Evolutionary conservation across 2,113 vertebrate species (phyloP).

Genomic region (Menura novaehollandiae): DNA sequence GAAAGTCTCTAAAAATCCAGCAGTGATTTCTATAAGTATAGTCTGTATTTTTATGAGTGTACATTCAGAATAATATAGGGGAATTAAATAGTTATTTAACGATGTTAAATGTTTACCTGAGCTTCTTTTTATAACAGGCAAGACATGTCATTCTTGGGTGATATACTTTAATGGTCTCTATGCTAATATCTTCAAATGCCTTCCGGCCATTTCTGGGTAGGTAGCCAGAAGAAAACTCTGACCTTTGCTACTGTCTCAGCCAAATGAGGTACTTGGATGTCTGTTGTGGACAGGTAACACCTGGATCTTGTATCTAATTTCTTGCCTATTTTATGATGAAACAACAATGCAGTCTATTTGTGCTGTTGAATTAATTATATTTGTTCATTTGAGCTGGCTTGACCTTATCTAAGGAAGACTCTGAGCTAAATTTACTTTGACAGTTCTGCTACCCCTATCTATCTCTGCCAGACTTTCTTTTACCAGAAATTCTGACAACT

Average conservation of each 20-base stretch:
- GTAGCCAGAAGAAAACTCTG: neutral
- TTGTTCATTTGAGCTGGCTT: neutral
- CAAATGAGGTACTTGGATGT: neutral
- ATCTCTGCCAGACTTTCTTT: neutral
- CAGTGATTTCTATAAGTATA: neutral
- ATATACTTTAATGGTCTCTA: neutral
- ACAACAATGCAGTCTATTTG: neutral
- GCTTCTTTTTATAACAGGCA: neutral
- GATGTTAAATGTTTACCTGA: neutral
- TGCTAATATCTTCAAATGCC: neutral
- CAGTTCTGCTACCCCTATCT: neutral
- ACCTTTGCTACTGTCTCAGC: neutral
- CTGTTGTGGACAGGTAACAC: neutral
- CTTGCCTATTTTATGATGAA: neutral
- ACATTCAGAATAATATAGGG: neutral
- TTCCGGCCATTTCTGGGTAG: neutral
- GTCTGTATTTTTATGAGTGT: neutral
- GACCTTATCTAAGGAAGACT: neutral
- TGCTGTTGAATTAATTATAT: neutral
- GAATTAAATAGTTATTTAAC: neutral
- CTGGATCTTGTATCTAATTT: neutral
- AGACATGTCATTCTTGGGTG: neutral
- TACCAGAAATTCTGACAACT: neutral
- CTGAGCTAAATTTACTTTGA: neutral
- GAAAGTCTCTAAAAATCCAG: neutral